Base-by-base conservation (phyloP, 2,888 invertebrate genomes). In the Chalcis sispes region DNA sequence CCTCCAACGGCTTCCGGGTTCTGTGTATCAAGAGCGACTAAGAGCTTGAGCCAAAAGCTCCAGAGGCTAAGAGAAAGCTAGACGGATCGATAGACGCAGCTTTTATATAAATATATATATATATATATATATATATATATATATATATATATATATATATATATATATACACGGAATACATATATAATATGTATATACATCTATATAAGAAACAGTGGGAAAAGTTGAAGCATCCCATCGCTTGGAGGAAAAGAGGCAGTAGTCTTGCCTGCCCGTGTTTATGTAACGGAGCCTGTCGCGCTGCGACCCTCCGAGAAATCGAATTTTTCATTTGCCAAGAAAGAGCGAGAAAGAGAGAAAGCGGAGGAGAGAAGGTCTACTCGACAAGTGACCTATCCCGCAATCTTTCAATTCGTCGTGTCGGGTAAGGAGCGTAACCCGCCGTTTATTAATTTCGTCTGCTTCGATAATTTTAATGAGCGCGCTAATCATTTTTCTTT, bases 161-260 rank as follows among this genome's bases (percentile, higher is more conserved):
- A n/a, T n/a, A n/a, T n/a, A n/a, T n/a, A n/a, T n/a, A n/a, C n/a
- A n/a, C n/a, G n/a, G n/a, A n/a, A n/a, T n/a, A n/a, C n/a, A n/a
- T n/a, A n/a, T n/a, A n/a, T n/a, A n/a, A n/a, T n/a, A n/a, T n/a
- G n/a, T n/a, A n/a, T n/a, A n/a, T n/a, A n/a, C n/a, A n/a, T n/a
- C n/a, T n/a, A n/a, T n/a, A n/a, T 36, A 36, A 7, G 82, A 83
- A 84, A 84, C 85, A 83, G 85, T 85, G 83, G 81, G 80, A 76
- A 80, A 79, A 78, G 78, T 40, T 61, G 61, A 66, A 72, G 58
- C 29, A n/a, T 2, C 42, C 42, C 2, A 65, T 70, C 36, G 50
- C 13, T 3, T 27, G 65, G 46, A 23, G 61, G 56, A 42, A 42
- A 15, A 15, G 65, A 58, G 42, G 50, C 48, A 23, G 52, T 8